Base-by-base conservation (phyloP, 2,888 invertebrate species). In the Tipula unca region DNA sequence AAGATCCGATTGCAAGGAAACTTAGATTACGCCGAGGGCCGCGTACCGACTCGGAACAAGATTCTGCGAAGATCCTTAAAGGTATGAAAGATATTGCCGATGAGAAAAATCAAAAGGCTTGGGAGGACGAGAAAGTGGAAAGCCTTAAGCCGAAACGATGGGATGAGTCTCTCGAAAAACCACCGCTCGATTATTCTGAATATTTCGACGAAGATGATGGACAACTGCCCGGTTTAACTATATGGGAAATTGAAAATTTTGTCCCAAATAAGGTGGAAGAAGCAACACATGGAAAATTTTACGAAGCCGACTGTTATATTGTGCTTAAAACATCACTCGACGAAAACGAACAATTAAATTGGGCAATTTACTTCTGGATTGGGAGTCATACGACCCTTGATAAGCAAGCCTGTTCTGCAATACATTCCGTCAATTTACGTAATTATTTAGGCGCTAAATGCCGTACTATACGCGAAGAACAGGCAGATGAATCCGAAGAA, bases 231-330 rank as follows among this genome's bases (percentile, higher is more conserved):
- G 98, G 99, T 1, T 89, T 99, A 39, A 96, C 96, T 32, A 95
- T 99, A 86, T 99, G 99, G 99, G 99, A 99, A 92, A 99, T 99
- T 87, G 99, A 99, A 91, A 99, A 99, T 91, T 99, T 99, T 91
- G 92, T 99, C 87, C 99, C 99, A 0, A 98, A 98, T 89, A 95
- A 96, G 88, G 95, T 99, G 82, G 97, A 97, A 85, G 97, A 97
- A 93, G 97, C 95, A 5, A 95, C 97, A 0, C 96, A 98, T 90
- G 99, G 99, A 1, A 99, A 99, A 91, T 99, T 99, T 92, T 99
- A 99, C 90, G 98, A 99, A 91, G 99, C 97, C 4, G 99, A 99
- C 90, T 99, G 99, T 90, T 99, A 99, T 91, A 99, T 99, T 88
- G 93, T 99, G 84, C 91, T 99, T 86, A 97, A 98, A 91, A 99